Evolutionary conservation across 2,888 invertebrate genomes (phyloP).

Genomic region (Lissonota sp.): DNA sequence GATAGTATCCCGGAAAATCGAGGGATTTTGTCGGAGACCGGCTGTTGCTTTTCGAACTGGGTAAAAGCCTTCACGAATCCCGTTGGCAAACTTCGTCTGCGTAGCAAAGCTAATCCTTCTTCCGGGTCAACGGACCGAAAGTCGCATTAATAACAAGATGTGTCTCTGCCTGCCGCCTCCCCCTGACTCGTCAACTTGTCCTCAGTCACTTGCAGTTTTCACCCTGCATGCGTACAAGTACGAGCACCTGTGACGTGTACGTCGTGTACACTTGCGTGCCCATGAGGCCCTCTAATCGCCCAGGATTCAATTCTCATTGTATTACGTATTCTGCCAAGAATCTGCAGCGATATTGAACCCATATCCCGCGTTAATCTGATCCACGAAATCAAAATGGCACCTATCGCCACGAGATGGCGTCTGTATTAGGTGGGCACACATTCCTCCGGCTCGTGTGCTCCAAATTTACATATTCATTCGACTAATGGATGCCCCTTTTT

Average conservation of each 20-base stretch:
- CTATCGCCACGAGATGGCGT: too few relatives aligned
- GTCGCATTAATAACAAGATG: conserved; percentile 65
- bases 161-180: background rate
- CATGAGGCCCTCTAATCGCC: background rate
- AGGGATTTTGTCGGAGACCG: conserved; percentile 1
- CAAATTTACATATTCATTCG: conserved; percentile 8
- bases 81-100: conserved; percentile 53
- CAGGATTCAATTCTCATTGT: conserved; percentile 33
- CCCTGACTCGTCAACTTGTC: conserved; percentile 7
- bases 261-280: background rate
- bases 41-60: conserved; percentile 21
- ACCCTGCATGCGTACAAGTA: background rate
- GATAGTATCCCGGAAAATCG: conserved; percentile 7
- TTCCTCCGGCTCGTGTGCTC: background rate
- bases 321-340: conserved; percentile 38
- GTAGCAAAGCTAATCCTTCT: conserved; percentile 63
- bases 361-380: conserved; percentile 9
- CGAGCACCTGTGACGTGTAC: background rate
- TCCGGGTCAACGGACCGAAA: conserved; percentile 64
- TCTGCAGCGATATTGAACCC: conserved; percentile 23
- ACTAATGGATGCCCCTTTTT: conserved; percentile 22
- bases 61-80: conserved; percentile 21
- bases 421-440: too few relatives aligned
- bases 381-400: too few relatives aligned
- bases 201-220: background rate